Evolutionary conservation across 2,797 vertebrate species (phyloP).

Genomic region (Pempheris klunzingeri): DNA sequence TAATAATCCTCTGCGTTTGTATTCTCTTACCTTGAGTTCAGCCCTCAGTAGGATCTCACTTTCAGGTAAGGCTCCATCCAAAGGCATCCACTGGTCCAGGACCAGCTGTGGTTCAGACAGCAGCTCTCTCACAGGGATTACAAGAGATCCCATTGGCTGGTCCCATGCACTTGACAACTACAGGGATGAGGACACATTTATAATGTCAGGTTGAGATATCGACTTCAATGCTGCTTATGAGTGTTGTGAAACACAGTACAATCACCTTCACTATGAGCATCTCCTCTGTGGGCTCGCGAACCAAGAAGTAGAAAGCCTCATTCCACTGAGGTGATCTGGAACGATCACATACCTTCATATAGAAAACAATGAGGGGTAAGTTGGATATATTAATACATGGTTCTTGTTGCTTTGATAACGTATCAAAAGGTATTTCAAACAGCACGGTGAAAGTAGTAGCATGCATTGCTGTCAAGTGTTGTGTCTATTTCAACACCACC

Average conservation of each 20-base stretch:
- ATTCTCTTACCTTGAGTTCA: constrained; percentile 87
- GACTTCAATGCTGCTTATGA: background rate
- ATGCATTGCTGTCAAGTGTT: background rate
- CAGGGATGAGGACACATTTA: background rate
- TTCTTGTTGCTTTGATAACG: background rate
- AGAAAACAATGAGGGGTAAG: background rate
- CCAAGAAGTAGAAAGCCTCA: constrained; percentile 88
- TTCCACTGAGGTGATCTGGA: constrained; percentile 89
- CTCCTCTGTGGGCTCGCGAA: constrained; percentile 86
- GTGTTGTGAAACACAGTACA: background rate
- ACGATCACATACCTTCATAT: constrained; percentile 85
- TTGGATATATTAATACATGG: background rate
- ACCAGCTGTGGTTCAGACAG: constrained; percentile 85
- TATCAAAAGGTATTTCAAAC: background rate
- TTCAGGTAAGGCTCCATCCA: constrained; percentile 82
- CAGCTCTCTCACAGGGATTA: constrained; percentile 87
- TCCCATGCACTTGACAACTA: constrained; percentile 85
- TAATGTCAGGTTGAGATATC: background rate
- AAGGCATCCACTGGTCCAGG: constrained; percentile 89
- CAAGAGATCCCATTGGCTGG: constrained; percentile 86
- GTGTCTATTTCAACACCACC: constrained; percentile 5
- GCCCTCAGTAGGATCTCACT: constrained; percentile 90
- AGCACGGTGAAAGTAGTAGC: no score
- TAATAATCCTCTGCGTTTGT: background rate
- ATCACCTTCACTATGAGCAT: constrained; percentile 90